Evolutionary conservation across 2,113 vertebrate species (phyloP).

Genomic region (Puntigrus tetrazona): DNA sequence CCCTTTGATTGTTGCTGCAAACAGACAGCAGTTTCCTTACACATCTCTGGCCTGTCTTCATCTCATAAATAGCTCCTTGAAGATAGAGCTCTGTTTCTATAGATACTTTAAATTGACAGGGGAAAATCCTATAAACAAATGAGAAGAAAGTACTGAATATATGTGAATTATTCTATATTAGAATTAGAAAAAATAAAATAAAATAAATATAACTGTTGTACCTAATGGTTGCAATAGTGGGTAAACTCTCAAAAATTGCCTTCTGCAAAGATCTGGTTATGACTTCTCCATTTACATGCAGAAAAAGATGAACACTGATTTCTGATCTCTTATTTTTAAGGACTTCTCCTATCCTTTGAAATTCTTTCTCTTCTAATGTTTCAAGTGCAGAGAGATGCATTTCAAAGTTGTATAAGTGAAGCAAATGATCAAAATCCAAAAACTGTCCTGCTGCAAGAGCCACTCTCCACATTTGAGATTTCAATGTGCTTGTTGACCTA

Average conservation of each 20-base stretch:
- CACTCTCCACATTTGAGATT: constrained; percentile 42
- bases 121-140: background rate
- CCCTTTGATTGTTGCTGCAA: background rate
- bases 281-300: constrained; percentile 29
- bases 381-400: constrained; percentile 41
- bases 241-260: constrained; percentile 29
- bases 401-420: constrained; percentile 37
- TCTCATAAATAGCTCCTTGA: constrained; percentile 44
- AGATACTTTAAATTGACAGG: background rate
- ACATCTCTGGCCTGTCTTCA: constrained; percentile 34
- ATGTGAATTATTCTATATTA: background rate
- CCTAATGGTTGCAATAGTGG: constrained; percentile 47
- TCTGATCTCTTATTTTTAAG: constrained; percentile 30
- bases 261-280: background rate
- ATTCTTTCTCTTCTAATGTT: constrained; percentile 3
- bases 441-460: constrained; percentile 26
- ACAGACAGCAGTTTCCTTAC: constrained; percentile 25
- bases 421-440: constrained; percentile 46
- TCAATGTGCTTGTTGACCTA: constrained; percentile 10
- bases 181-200: background rate
- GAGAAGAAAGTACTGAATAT: background rate
- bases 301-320: constrained; percentile 32
- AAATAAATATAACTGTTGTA: background rate
- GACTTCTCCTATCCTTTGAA: constrained; percentile 21
- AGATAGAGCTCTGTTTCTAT: constrained; percentile 37